These are phyloP conservation scores for Gisinianus flammeolus DNA, from an alignment of 2,888 invertebrate genomes.

Conservation along the genomic window DNA sequence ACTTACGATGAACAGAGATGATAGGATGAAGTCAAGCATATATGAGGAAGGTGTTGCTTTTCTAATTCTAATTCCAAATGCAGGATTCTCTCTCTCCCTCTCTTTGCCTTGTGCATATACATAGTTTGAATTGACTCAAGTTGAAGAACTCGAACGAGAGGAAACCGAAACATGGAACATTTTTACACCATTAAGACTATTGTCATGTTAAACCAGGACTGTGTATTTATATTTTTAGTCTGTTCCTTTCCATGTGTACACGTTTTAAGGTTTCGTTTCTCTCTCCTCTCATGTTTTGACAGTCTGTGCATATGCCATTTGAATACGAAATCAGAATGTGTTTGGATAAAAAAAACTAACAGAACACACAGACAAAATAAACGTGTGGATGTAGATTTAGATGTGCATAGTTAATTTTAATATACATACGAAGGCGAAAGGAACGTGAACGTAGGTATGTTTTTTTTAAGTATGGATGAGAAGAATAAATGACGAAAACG, in stretches of 20 bases:
- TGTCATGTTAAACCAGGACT: neutral
- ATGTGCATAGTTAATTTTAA: neutral
- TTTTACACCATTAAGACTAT: constrained; percentile 1
- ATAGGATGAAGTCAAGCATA: neutral
- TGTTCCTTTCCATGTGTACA: neutral
- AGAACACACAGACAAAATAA: too few relatives aligned
- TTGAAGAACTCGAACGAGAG: neutral
- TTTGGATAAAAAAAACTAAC: too few relatives aligned
- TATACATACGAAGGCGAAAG: neutral
- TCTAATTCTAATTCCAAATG: neutral
- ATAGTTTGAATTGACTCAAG: neutral
- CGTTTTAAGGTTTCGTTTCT: neutral
- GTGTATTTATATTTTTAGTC: neutral
- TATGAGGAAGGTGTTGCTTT: neutral
- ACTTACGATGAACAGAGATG: neutral
- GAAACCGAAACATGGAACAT: neutral
- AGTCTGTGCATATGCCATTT: constrained; percentile 25
- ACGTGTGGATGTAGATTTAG: neutral
- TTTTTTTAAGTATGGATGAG: neutral
- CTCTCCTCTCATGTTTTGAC: constrained; percentile 26
- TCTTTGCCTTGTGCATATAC: neutral
- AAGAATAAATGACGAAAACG: too few relatives aligned
- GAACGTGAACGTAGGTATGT: neutral
- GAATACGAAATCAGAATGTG: constrained; percentile 23
- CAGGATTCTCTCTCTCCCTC: neutral